A percentile compares a stretch with the other conserved stretches of the same genome.
Conservation (phyloP, 2,797 vertebrate genomes). For the Coreius guichenoti region DNA sequence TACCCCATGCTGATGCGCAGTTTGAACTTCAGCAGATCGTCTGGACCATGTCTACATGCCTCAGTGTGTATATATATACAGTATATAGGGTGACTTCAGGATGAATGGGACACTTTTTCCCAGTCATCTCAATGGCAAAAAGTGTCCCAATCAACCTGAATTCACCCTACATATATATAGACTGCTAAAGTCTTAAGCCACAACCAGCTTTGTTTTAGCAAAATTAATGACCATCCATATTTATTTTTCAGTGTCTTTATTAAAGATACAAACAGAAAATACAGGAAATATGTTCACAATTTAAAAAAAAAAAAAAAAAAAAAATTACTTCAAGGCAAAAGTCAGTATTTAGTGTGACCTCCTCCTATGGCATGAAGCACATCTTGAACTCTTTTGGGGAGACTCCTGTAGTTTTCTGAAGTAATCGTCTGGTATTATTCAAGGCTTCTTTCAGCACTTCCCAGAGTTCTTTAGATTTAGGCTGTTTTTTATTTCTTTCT, state of each 20-base stretch:
- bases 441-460: neutral
- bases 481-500: neutral
- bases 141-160: no score
- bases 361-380: no score
- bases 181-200: no score
- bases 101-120: no score
- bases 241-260: neutral
- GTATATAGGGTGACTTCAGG: no score
- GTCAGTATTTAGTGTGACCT: neutral
- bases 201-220: neutral
- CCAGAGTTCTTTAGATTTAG: neutral
- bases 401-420: neutral
- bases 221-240: neutral
- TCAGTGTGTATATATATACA: no score
- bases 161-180: no score
- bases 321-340: neutral
- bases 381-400: neutral
- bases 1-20: no score
- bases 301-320: neutral
- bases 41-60: no score
- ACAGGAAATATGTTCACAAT: neutral
- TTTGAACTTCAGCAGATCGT: no score
- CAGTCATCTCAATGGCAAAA: no score
- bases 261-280: neutral
- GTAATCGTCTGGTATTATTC: neutral